Conservation (phyloP, 2,888 invertebrate genomes). For the Entomobrya multifasciata region DNA sequence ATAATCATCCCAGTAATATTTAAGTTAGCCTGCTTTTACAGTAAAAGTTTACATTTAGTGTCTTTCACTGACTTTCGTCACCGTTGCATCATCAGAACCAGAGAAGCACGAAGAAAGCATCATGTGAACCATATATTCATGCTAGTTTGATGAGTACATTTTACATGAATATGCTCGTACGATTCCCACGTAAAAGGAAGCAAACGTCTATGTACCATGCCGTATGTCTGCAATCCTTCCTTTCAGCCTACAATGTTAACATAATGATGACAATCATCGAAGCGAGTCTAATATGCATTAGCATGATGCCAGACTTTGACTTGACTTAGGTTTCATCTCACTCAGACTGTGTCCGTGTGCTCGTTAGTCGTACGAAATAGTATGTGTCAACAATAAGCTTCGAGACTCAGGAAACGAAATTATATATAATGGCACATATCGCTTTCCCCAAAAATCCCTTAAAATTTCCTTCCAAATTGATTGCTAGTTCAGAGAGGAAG, state of each 20-base stretch:
- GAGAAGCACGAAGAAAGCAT: no score
- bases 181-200: no score
- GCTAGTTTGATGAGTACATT: no score
- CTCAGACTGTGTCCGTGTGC: constrained; percentile 28
- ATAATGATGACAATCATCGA: constrained; percentile 66
- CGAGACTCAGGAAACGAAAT: constrained; percentile 17
- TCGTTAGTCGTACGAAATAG: constrained; percentile 38
- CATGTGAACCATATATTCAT: no score
- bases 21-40: no score
- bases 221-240: no score
- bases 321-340: constrained; percentile 14
- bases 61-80: not conserved
- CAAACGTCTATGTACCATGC: no score
- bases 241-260: not conserved
- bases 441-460: constrained; percentile 1
- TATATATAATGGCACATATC: constrained; percentile 11
- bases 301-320: constrained; percentile 22
- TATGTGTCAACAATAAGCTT: constrained; percentile 39
- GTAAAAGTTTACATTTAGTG: no score
- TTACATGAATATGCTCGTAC: no score
- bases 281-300: constrained; percentile 70
- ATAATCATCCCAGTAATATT: no score
- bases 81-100: not conserved
- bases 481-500: not conserved
- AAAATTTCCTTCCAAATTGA: not conserved